phyloP scores from a whole-genome alignment of 1,140 invertebrate species.

The Drosophila navojoa region DNA sequence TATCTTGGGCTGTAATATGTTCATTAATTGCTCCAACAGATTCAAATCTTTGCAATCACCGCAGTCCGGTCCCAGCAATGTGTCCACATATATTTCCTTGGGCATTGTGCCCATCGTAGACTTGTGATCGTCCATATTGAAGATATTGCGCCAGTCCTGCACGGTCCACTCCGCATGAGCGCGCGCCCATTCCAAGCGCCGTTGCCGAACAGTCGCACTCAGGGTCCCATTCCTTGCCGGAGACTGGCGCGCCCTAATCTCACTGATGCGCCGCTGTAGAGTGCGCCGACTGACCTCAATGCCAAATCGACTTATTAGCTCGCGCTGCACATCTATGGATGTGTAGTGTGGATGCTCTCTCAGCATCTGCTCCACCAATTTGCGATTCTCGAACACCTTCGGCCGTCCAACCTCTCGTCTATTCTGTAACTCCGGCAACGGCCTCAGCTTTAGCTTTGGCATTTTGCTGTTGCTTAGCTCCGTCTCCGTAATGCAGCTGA shows the following conservation, averaged over 20 bases:
- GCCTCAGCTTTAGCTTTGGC: conserved; percentile 28
- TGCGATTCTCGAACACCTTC: conserved; percentile 55
- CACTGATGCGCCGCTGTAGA: conserved; percentile 61
- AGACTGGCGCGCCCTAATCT: conserved; percentile 38
- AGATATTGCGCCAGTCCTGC: conserved; percentile 68
- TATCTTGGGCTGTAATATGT: conserved; percentile 61
- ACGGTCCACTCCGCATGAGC: conserved; percentile 64
- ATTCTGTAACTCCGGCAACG: conserved; percentile 22
- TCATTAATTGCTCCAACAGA: conserved; percentile 62
- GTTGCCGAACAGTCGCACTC: conserved; percentile 10
- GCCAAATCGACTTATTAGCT: conserved; percentile 36
- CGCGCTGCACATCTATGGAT: conserved; percentile 63
- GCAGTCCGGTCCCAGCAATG: conserved; percentile 54
- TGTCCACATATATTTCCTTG: conserved; percentile 62
- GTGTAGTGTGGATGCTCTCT: conserved; percentile 50
- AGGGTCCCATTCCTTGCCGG: conserved; percentile 11
- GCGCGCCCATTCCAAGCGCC: conserved; percentile 53
- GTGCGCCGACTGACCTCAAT: conserved; percentile 66
- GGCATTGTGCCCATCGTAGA: conserved; percentile 8
- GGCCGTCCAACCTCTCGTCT: conserved; percentile 56
- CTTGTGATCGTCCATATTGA: conserved; percentile 70
- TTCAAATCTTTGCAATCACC: conserved; percentile 54
- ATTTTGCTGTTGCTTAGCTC: conserved; percentile 27
- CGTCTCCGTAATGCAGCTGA: conserved; percentile 43
- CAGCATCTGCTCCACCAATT: conserved; percentile 53